A percentile compares a stretch with the other conserved stretches of the same genome.
These are phyloP conservation scores for Ambastaia sidthimunki DNA, from an alignment of 2,797 vertebrate species.

Conservation along the genomic window DNA sequence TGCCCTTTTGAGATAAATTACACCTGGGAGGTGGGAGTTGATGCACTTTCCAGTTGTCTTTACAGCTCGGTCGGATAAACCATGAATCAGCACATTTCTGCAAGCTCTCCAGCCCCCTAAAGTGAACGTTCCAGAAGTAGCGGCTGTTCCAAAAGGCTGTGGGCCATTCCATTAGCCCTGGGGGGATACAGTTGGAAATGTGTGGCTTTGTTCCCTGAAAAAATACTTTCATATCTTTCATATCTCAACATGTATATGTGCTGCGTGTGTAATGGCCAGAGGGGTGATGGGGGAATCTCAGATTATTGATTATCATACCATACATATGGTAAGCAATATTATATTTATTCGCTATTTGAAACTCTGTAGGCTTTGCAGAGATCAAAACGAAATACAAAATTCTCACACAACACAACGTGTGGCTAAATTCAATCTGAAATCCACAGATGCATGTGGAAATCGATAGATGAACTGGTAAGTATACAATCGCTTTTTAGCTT, in stretches of 20 bases:
- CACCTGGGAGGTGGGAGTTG: background rate
- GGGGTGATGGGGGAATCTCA: background rate
- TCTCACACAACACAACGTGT: background rate
- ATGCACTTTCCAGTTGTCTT: constrained; percentile 25
- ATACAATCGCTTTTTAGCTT: background rate
- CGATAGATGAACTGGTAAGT: background rate
- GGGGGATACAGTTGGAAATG: constrained; percentile 7
- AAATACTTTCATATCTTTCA: background rate
- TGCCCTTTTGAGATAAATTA: background rate
- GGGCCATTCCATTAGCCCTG: constrained; percentile 15
- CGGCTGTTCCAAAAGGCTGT: background rate
- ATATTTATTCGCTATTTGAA: background rate
- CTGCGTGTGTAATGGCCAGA: background rate
- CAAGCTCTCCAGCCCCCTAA: constrained; percentile 15
- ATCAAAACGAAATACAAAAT: constrained; percentile 12
- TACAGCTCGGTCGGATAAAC: constrained; percentile 1
- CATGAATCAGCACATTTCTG: constrained; percentile 36
- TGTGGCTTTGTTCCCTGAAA: background rate
- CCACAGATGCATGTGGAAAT: background rate
- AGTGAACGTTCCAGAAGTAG: background rate
- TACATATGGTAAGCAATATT: background rate
- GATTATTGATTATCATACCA: background rate
- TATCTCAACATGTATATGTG: background rate
- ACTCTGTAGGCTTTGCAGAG: constrained; percentile 2
- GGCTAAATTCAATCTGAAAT: background rate